phyloP scores from a whole-genome alignment of 2,888 invertebrate genomes.

The Andrena camellia region DNA sequence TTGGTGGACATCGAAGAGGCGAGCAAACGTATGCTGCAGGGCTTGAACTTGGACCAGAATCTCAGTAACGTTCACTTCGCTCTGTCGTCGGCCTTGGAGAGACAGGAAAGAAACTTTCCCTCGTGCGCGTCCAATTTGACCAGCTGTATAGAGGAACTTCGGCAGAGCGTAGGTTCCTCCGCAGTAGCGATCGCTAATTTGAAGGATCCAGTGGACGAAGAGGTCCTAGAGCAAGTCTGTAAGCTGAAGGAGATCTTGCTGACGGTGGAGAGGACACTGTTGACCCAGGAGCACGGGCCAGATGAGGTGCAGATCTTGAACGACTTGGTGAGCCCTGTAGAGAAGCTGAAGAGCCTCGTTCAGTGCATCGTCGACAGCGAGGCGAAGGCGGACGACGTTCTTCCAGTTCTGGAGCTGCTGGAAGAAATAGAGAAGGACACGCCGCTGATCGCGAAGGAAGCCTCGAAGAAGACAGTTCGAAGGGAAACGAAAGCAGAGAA shows the following conservation, averaged over 20 bases:
- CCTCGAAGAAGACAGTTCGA: constrained; percentile 66
- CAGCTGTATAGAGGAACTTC: constrained; percentile 73
- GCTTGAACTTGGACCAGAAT: constrained; percentile 72
- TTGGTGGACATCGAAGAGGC: constrained; percentile 46
- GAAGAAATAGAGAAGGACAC: constrained; percentile 78
- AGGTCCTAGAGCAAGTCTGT: constrained; percentile 72
- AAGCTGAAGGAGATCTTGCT: constrained; percentile 76
- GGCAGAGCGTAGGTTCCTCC: constrained; percentile 74
- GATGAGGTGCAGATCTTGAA: constrained; percentile 74
- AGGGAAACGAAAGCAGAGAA: constrained; percentile 43
- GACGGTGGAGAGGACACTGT: constrained; percentile 75
- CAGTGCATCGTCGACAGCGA: constrained; percentile 66
- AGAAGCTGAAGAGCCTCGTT: constrained; percentile 72
- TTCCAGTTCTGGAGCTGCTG: constrained; percentile 73
- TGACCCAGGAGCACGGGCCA: constrained; percentile 73
- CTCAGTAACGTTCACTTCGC: constrained; percentile 77
- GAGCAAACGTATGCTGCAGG: constrained; percentile 57
- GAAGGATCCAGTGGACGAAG: constrained; percentile 62
- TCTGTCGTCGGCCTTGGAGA: constrained; percentile 76
- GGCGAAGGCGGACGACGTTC: constrained; percentile 57
- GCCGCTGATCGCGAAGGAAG: constrained; percentile 72
- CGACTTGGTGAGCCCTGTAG: constrained; percentile 75
- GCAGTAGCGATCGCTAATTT: constrained; percentile 76
- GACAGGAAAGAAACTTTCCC: constrained; percentile 59
- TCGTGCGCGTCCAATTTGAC: constrained; percentile 63